Conservation (phyloP, 1,140 invertebrate species). For the Globodera ellingtonae region DNA sequence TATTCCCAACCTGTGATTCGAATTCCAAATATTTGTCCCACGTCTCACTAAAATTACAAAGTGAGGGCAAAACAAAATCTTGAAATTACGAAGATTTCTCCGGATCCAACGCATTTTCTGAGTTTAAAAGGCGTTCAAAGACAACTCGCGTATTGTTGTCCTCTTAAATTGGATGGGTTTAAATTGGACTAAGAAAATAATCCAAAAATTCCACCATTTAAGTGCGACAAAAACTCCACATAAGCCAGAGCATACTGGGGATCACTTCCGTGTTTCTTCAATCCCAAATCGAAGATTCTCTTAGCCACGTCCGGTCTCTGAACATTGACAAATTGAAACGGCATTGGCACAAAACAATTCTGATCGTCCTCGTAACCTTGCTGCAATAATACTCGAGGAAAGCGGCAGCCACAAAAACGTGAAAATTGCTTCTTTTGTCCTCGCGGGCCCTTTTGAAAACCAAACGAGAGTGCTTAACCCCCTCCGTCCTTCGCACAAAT, state of each 20-base stretch:
- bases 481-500: slow-evolving; percentile 91
- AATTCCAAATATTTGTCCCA: slow-evolving; percentile 98
- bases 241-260: slow-evolving; percentile 93
- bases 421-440: slow-evolving; percentile 81
- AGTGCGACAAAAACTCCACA: slow-evolving; percentile 93
- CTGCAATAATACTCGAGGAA: slow-evolving; percentile 99
- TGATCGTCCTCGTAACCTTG: slow-evolving; percentile 71
- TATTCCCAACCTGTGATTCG: slow-evolving; percentile 95
- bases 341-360: background rate
- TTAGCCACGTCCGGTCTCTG: slow-evolving; percentile 94
- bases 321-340: background rate
- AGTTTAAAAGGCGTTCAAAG: slow-evolving; percentile 92
- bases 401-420: slow-evolving; percentile 92
- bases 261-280: slow-evolving; percentile 92
- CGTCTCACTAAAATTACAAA: slow-evolving; percentile 77
- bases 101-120: slow-evolving; percentile 83
- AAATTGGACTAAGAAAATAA: background rate
- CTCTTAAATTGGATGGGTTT: slow-evolving; percentile 72
- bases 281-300: slow-evolving; percentile 93
- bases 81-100: slow-evolving; percentile 84
- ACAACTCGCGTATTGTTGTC: slow-evolving; percentile 97
- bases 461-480: slow-evolving; percentile 89
- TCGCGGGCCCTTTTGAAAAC: slow-evolving; percentile 94
- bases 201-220: slow-evolving; percentile 78
- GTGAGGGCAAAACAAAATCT: slow-evolving; percentile 8